These are phyloP conservation scores for Asbolus verrucosus DNA, from an alignment of 1,140 invertebrate genomes.

Conservation along the genomic window DNA sequence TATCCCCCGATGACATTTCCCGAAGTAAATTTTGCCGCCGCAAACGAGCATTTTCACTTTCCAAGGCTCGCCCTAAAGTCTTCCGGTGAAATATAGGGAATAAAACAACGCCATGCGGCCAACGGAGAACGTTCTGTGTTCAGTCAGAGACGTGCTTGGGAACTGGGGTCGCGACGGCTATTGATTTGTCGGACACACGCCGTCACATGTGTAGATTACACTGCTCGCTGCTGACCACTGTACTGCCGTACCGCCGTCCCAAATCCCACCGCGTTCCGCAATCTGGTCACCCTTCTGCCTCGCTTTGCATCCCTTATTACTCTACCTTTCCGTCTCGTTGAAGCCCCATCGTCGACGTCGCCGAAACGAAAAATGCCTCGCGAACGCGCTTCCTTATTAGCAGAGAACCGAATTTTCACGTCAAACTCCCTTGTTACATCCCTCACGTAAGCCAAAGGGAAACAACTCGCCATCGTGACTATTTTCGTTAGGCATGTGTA, in stretches of 20 bases:
- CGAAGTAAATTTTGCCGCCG: slow-evolving; percentile 36
- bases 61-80: slow-evolving; percentile 42
- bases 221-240: slow-evolving; percentile 51
- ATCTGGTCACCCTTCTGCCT: slow-evolving; percentile 28
- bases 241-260: slow-evolving; percentile 38
- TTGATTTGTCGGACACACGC: slow-evolving; percentile 58
- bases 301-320: slow-evolving; percentile 29
- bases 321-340: slow-evolving; percentile 14
- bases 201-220: slow-evolving; percentile 59
- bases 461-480: no score
- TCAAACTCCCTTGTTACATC: no score
- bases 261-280: slow-evolving; percentile 45
- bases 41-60: slow-evolving; percentile 57
- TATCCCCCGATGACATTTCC: slow-evolving; percentile 40
- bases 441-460: no score
- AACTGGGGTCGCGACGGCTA: slow-evolving; percentile 52
- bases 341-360: background rate
- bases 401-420: no score
- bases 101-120: slow-evolving; percentile 56
- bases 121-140: slow-evolving; percentile 39
- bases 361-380: background rate
- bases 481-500: no score
- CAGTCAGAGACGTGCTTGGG: slow-evolving; percentile 42
- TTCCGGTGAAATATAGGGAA: slow-evolving; percentile 54
- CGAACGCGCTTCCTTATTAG: no score